These are phyloP conservation scores for Apodemia hepburni DNA, from an alignment of 2,888 invertebrate genomes.

Conservation along the genomic window DNA sequence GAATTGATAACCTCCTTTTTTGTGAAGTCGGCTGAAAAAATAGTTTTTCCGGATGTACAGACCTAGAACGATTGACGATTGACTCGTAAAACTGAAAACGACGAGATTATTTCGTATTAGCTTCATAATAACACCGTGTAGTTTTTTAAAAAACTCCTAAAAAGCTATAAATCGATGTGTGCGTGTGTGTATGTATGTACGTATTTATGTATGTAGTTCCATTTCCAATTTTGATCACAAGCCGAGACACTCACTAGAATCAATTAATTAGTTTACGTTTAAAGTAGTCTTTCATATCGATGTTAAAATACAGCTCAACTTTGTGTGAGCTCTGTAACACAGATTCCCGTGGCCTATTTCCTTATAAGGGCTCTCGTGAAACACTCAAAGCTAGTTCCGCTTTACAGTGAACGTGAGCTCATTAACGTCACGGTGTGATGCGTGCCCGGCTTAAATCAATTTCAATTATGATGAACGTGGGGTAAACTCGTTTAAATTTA, in stretches of 20 bases:
- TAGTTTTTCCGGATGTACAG: too few species aligned
- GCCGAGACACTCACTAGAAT: not conserved
- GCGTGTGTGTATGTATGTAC: too few species aligned
- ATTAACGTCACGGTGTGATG: constrained; percentile 30
- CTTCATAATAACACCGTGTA: too few species aligned
- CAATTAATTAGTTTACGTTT: not conserved
- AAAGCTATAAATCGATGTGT: too few species aligned
- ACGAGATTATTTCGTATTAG: too few species aligned
- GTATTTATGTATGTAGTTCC: too few species aligned
- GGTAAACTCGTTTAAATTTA: constrained; percentile 1
- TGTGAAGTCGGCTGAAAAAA: too few species aligned
- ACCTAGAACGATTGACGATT: too few species aligned
- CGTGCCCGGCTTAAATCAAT: constrained; percentile 27
- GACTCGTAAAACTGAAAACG: too few species aligned
- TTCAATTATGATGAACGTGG: constrained; percentile 23
- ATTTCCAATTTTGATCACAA: not conserved
- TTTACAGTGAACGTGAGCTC: constrained; percentile 29
- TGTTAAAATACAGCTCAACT: not conserved
- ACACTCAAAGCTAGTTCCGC: constrained; percentile 27
- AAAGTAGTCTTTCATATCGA: not conserved
- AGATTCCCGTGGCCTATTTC: constrained; percentile 32
- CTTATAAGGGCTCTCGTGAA: constrained; percentile 25
- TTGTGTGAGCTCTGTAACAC: constrained; percentile 9
- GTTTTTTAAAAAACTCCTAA: too few species aligned
- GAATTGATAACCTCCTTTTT: too few species aligned